Percentiles rank a stretch among this genome's conserved stretches.
phyloP scores from a whole-genome alignment of 2,888 invertebrate species.

The Melanotus villosus region DNA sequence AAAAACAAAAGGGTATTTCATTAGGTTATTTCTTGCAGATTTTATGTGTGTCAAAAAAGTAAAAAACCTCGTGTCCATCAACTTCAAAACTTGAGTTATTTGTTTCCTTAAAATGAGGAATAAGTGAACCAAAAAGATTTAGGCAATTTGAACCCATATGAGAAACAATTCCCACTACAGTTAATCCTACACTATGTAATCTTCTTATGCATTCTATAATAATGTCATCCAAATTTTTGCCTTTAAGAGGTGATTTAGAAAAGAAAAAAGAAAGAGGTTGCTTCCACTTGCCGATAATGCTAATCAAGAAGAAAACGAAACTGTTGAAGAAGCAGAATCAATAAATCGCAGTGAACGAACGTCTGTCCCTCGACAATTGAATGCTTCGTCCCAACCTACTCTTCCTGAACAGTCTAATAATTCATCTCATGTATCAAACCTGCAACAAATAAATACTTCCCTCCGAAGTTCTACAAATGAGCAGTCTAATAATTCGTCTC shows the following conservation, averaged over 20 bases:
- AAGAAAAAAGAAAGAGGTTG: no score
- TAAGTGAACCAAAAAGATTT: constrained; percentile 34
- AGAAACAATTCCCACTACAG: background rate
- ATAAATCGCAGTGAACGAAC: background rate
- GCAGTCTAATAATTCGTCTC: no score
- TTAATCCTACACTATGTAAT: background rate
- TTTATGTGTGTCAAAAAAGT: constrained; percentile 52
- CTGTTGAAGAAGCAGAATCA: background rate
- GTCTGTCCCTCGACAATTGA: background rate
- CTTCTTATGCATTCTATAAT: background rate
- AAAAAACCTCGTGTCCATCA: constrained; percentile 44
- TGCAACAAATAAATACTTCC: no score
- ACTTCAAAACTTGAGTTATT: constrained; percentile 46
- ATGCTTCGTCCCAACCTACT: background rate
- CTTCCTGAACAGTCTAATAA: no score
- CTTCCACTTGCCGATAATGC: background rate
- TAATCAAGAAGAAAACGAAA: background rate
- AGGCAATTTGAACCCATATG: background rate
- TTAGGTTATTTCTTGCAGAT: constrained; percentile 46
- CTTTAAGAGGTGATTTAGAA: no score
- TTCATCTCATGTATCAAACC: no score
- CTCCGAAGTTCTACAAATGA: no score
- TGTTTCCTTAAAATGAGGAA: constrained; percentile 36
- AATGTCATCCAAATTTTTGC: no score
- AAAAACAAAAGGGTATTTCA: constrained; percentile 40